Conservation (phyloP, 2,888 invertebrate genomes). For the Plemyria rubiginata region DNA sequence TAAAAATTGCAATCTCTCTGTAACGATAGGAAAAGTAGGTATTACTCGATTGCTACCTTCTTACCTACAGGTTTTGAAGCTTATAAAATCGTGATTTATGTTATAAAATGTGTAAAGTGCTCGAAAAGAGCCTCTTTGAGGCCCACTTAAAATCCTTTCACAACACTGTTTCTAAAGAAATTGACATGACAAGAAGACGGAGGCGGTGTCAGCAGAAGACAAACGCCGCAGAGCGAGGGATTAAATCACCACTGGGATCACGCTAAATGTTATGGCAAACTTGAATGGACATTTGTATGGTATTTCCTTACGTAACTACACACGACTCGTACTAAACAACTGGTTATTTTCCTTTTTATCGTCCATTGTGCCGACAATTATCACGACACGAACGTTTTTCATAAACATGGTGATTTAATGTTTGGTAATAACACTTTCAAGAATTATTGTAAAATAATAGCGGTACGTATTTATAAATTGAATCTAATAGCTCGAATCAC, state of each 20-base stretch:
- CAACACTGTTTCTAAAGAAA: no score
- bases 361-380: conserved; percentile 40
- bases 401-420: conserved; percentile 44
- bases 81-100: no score
- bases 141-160: no score
- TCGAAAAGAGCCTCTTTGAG: no score
- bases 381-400: conserved; percentile 37
- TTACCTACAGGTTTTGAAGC: no score
- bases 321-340: conserved; percentile 19
- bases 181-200: no score
- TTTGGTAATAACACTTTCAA: conserved; percentile 35
- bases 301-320: conserved; percentile 25
- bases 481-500: conserved; percentile 24
- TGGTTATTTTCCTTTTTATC: conserved; percentile 38
- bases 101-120: no score
- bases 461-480: conserved; percentile 28
- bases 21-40: conserved; percentile 7
- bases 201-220: neutral
- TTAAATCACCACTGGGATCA: neutral
- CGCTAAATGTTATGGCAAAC: neutral
- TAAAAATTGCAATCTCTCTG: conserved; percentile 39
- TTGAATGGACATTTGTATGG: neutral
- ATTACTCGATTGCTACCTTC: neutral
- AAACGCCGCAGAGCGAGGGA: neutral
- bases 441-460: conserved; percentile 36